Base-by-base conservation (phyloP, 2,888 invertebrate species). In the Chrysodeixis includens region DNA sequence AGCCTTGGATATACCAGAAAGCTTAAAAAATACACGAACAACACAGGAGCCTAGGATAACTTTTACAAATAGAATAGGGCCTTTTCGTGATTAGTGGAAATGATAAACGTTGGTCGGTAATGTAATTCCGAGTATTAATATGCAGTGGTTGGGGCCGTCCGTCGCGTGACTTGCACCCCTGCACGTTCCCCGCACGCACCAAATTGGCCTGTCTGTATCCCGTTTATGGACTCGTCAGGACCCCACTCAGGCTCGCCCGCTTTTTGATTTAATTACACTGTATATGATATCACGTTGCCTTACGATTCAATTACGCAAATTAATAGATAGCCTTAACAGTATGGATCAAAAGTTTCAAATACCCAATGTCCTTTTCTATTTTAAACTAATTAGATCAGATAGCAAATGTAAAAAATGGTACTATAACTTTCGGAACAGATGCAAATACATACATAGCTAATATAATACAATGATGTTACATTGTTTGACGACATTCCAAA, bases 141-240 rank as follows among this genome's bases (percentile, higher is more conserved):
- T 78, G 85, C 81, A 83, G 82, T 60, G 52, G 55, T 51, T 54
- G 66, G 66, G 64, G 71, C 78, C 74, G 78, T 75, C 80, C 86
- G 79, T 90, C 83, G 92, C 91, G 91, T 91, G 91, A 87, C 88
- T 82, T 77, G 73, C 85, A 79, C 86, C 87, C 87, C 79, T 81
- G 79, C 81, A 79, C 76, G 84, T 81, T 85, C 84, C 86, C 81
- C 84, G 69, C 74, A 74, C 86, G 83, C 84, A 71, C 71, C 62
- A 73, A 81, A 78, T 76, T 80, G 76, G 81, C 62, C 73, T 81
- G 78, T 80, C 73, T 76, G 66, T 62, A 62, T 71, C 71, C 73
- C 68, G 73, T 62, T 71, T 76, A 81, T 79, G 78, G 68, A 78
- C 66, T 76, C 76, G 81, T 76, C 76, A 78, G 71, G 66, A 69